phyloP scores from a whole-genome alignment of 2,113 vertebrate genomes.

The Amazona guildingii region DNA sequence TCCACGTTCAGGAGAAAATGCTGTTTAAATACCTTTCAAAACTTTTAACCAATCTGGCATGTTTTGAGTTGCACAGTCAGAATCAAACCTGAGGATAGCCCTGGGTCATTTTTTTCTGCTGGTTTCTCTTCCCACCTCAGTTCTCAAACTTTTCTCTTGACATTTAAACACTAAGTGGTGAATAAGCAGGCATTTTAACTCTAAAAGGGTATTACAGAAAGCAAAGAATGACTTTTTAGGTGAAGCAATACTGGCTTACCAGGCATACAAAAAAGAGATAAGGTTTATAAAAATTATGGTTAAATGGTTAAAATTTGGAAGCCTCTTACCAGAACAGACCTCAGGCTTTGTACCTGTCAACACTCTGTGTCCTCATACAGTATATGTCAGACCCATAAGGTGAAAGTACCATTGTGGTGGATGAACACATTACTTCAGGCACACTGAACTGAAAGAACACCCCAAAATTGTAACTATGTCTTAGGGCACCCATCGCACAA shows the following conservation, averaged over 20 bases:
- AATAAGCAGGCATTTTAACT: not conserved
- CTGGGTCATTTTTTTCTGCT: not conserved
- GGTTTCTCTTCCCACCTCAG: not conserved
- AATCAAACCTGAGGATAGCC: not conserved
- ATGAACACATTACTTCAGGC: not conserved
- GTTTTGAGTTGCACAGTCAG: not conserved
- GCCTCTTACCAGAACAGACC: not conserved
- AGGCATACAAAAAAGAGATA: not conserved
- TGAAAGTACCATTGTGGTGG: not conserved
- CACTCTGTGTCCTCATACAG: not conserved
- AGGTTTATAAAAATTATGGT: not conserved
- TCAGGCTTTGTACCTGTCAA: not conserved
- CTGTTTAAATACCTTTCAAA: not conserved
- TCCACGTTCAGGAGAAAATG: not conserved
- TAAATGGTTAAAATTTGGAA: not conserved
- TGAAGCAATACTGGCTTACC: not conserved
- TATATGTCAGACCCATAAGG: fast-evolving
- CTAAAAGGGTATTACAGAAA: not conserved
- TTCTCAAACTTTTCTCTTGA: not conserved
- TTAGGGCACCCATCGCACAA: not conserved
- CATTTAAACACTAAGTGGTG: not conserved
- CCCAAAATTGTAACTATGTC: not conserved
- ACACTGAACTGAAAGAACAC: not conserved
- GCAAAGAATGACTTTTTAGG: not conserved
- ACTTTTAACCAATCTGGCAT: not conserved